phyloP scores from a whole-genome alignment of 2,113 vertebrate genomes.

The Pelecanus crispus region DNA sequence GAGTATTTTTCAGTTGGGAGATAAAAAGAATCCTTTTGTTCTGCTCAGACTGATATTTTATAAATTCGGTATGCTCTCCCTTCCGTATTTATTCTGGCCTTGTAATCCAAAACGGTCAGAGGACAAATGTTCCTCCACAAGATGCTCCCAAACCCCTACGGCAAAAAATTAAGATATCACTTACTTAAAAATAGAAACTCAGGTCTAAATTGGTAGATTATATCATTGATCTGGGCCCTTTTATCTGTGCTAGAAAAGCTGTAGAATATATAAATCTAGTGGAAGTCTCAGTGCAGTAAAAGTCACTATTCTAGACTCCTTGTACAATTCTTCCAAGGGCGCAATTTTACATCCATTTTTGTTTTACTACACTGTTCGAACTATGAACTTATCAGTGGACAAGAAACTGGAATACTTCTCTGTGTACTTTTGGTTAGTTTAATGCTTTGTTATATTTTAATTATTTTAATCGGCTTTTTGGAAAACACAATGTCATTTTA shows the following conservation, averaged over 20 bases:
- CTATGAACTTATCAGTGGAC: neutral
- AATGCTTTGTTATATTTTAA: neutral
- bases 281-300: neutral
- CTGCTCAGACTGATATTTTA: neutral
- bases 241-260: neutral
- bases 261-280: neutral
- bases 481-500: neutral
- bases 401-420: neutral
- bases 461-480: neutral
- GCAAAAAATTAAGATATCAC: neutral
- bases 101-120: neutral
- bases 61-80: neutral
- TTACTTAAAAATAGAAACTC: constrained; percentile 30
- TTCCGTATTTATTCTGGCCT: neutral
- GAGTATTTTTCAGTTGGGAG: neutral
- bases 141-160: neutral
- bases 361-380: neutral
- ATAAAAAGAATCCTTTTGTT: constrained; percentile 20
- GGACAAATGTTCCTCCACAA: neutral
- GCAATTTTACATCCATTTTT: neutral
- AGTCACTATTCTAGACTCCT: neutral
- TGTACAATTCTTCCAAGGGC: neutral
- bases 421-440: neutral
- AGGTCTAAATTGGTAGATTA: neutral
- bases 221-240: constrained; percentile 13